These are phyloP conservation scores for Sinella curviseta DNA, from an alignment of 1,140 invertebrate genomes.

Conservation along the genomic window DNA sequence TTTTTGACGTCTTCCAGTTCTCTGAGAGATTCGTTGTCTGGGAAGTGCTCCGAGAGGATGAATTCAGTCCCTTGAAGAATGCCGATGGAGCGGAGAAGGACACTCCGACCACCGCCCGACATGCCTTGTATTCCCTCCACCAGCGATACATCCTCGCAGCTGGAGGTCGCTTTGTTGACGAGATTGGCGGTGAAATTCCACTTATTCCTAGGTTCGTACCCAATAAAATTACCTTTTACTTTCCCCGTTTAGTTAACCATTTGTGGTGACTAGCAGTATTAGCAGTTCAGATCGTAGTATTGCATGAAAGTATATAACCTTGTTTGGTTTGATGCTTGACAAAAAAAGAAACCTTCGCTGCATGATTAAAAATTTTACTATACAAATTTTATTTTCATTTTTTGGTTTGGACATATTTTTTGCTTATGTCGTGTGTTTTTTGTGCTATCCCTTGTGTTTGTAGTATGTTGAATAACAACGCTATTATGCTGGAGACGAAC, in stretches of 20 bases:
- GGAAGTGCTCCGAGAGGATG: constrained; percentile 87
- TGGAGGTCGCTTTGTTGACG: constrained; percentile 69
- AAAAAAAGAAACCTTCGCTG: not conserved
- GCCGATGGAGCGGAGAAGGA: constrained; percentile 81
- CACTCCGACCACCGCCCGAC: constrained; percentile 80
- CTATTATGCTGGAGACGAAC: constrained; percentile 52
- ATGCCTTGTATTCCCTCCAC: constrained; percentile 79
- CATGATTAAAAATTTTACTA: too few species aligned
- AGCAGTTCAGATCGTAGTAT: not conserved
- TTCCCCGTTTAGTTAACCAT: constrained; percentile 12
- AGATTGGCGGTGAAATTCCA: constrained; percentile 57
- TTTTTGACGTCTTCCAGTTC: constrained; percentile 97
- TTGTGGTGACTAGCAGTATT: constrained; percentile 4
- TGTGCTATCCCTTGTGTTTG: constrained; percentile 38
- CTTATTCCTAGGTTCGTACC: constrained; percentile 58
- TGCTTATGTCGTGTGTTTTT: constrained; percentile 36
- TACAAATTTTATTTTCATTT: constrained; percentile 26
- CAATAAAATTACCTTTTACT: not conserved
- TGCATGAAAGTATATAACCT: too few species aligned
- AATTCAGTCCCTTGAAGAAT: constrained; percentile 98
- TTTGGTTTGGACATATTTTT: constrained; percentile 36
- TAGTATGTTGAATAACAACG: constrained; percentile 51
- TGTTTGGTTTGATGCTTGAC: too few species aligned
- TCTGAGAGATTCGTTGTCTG: constrained; percentile 87
- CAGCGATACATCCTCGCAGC: constrained; percentile 78